A percentile compares a stretch with the other conserved stretches of the same genome.
Evolutionary conservation across 2,113 vertebrate species (phyloP).

Genomic region (Catharus bicknelli): DNA sequence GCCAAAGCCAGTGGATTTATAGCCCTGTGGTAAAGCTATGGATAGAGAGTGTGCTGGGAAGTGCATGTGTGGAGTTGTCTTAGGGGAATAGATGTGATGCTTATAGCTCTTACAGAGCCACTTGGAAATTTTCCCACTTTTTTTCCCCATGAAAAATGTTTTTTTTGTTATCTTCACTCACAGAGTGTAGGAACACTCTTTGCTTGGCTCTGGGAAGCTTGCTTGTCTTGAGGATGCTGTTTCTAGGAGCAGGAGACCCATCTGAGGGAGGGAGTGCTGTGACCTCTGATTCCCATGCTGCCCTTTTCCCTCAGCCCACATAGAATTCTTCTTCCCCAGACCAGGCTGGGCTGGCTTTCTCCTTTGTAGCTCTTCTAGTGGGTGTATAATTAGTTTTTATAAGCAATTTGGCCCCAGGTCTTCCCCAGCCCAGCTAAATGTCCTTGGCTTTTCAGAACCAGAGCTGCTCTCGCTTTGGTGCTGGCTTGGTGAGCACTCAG

Average conservation of each 20-base stretch:
- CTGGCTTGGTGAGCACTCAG: slow-evolving; percentile 25
- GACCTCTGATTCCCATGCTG: not conserved
- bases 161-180: not conserved
- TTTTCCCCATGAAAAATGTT: not conserved
- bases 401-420: slow-evolving; percentile 31
- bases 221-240: not conserved
- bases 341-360: not conserved
- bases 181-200: not conserved
- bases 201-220: not conserved
- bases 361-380: not conserved
- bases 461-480: not conserved
- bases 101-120: not conserved
- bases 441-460: slow-evolving; percentile 15
- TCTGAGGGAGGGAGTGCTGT: not conserved
- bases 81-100: not conserved
- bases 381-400: not conserved
- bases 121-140: not conserved
- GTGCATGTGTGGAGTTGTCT: not conserved
- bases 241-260: not conserved
- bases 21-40: not conserved
- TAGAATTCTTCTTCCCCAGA: not conserved
- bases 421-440: slow-evolving; percentile 1
- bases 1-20: not conserved
- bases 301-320: not conserved
- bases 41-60: not conserved